Conservation (phyloP, 2,113 vertebrate genomes). For the Lynx canadensis region DNA sequence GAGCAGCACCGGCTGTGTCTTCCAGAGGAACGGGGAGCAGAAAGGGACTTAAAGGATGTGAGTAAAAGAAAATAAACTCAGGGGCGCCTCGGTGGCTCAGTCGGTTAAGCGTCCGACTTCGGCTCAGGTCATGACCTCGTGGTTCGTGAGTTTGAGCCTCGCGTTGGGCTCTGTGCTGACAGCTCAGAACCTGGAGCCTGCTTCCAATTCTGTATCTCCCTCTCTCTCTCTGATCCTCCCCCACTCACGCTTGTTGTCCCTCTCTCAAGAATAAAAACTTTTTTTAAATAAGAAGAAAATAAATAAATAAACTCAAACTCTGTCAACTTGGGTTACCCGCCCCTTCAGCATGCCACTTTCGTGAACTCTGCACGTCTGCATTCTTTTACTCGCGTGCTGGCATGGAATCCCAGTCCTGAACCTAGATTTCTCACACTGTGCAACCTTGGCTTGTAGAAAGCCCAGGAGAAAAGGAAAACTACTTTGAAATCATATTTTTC, state of each 20-base stretch:
- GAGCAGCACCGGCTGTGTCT: background rate
- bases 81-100: too few species aligned
- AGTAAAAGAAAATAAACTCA: background rate
- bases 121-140: too few species aligned
- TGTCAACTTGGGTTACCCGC: background rate
- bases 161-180: too few species aligned
- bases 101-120: too few species aligned
- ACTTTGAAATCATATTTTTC: constrained; percentile 11
- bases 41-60: background rate
- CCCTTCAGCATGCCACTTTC: background rate
- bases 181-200: too few species aligned
- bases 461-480: constrained; percentile 15
- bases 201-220: too few species aligned
- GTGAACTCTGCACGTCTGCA: background rate
- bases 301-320: background rate
- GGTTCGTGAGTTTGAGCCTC: too few species aligned
- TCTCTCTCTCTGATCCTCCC: too few species aligned
- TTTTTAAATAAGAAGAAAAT: background rate
- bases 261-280: too few species aligned
- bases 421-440: background rate
- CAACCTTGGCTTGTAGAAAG: background rate
- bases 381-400: background rate
- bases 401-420: background rate
- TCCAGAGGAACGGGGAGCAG: background rate
- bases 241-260: too few species aligned